Conservation (phyloP, 2,797 vertebrate genomes). For the Cossypha caffra region DNA sequence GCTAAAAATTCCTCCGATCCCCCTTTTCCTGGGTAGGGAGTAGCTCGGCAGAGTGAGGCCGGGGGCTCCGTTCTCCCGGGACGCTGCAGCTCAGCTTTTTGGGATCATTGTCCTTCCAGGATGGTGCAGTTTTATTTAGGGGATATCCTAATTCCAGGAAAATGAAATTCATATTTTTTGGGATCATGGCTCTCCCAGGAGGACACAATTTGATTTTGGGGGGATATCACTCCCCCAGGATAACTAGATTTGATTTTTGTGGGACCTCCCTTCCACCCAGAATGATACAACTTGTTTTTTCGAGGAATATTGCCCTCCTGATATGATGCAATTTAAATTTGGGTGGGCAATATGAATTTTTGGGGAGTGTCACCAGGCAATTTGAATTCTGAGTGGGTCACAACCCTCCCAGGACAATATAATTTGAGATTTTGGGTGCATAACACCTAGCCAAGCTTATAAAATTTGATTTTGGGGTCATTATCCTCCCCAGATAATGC, state of each 20-base stretch:
- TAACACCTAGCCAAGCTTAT: not conserved
- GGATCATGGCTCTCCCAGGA: too few species aligned
- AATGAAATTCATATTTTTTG: fast-evolving
- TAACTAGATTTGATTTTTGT: not conserved
- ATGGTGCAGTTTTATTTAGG: not conserved
- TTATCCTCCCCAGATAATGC: not conserved
- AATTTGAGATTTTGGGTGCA: not conserved
- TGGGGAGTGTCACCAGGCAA: fast-evolving
- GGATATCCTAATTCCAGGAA: not conserved
- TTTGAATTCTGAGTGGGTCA: not conserved
- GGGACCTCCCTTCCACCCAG: too few species aligned
- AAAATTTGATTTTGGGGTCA: not conserved
- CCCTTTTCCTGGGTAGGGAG: fast-evolving
- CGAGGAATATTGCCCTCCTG: fast-evolving
- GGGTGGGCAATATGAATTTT: not conserved
- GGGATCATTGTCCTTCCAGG: not conserved
- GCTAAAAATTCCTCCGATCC: not conserved
- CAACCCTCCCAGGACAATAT: too few species aligned
- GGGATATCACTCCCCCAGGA: too few species aligned
- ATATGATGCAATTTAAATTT: not conserved
- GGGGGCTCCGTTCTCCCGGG: fast-evolving
- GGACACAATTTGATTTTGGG: not conserved
- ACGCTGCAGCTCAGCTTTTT: not conserved
- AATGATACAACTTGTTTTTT: not conserved
- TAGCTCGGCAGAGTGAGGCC: fast-evolving